Conservation (phyloP, 1,140 invertebrate genomes). For the Drosophila hydei region DNA sequence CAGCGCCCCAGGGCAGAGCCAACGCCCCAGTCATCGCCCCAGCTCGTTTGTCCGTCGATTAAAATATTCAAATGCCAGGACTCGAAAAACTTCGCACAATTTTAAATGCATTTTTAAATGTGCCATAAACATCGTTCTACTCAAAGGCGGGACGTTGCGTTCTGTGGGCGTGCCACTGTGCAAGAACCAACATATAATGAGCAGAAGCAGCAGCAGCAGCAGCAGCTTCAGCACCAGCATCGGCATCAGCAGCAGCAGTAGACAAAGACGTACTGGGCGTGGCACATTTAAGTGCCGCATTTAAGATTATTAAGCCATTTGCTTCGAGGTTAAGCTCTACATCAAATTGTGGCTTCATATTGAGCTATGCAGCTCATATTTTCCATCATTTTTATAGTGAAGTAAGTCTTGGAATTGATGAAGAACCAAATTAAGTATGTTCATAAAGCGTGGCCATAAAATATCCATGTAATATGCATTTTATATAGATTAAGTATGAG, state of each 20-base stretch:
- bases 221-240: too few species aligned
- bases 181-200: slow-evolving; percentile 2
- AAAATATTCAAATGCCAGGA: slow-evolving; percentile 73
- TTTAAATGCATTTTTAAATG: slow-evolving; percentile 75
- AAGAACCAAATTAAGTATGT: background rate
- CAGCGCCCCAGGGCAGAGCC: background rate
- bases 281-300: slow-evolving; percentile 30
- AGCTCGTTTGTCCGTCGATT: slow-evolving; percentile 36
- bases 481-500: background rate
- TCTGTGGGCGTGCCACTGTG: slow-evolving; percentile 13
- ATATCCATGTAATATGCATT: background rate
- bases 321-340: background rate
- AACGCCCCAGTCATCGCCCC: background rate
- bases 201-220: too few species aligned
- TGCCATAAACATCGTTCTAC: slow-evolving; percentile 60
- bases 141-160: slow-evolving; percentile 10
- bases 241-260: too few species aligned
- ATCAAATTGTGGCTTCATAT: slow-evolving; percentile 8
- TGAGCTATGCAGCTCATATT: slow-evolving; percentile 6
- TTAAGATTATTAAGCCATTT: slow-evolving; percentile 39
- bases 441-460: background rate
- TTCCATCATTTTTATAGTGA: slow-evolving; percentile 12
- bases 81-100: slow-evolving; percentile 51
- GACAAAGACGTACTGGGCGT: slow-evolving; percentile 15
- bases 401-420: background rate